Percentiles rank a stretch among this genome's conserved stretches.
Conservation (phyloP, 2,888 invertebrate species). For the Ophioninae sp. region DNA sequence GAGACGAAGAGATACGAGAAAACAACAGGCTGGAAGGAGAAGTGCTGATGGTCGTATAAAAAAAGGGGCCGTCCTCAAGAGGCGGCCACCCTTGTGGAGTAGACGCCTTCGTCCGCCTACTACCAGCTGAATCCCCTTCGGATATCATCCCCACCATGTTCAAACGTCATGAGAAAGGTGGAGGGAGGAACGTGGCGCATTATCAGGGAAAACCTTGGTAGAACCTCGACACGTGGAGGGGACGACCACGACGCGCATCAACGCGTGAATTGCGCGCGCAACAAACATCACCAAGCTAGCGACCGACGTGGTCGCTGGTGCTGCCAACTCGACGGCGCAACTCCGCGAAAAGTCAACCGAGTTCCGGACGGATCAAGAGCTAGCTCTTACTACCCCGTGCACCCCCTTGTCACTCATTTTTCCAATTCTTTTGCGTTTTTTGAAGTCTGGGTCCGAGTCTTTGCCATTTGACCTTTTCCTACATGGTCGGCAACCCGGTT, state of each 20-base stretch:
- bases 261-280: constrained; percentile 77
- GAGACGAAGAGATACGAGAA: constrained; percentile 6
- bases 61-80: constrained; percentile 76
- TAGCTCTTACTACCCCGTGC: constrained; percentile 43
- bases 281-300: constrained; percentile 43
- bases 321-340: constrained; percentile 48
- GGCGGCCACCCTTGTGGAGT: constrained; percentile 72
- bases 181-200: constrained; percentile 31
- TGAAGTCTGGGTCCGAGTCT: constrained; percentile 1
- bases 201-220: constrained; percentile 48
- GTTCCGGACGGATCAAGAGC: constrained; percentile 47
- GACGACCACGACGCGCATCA: constrained; percentile 63
- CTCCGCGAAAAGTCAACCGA: constrained; percentile 49
- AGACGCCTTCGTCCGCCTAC: constrained; percentile 77
- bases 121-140: constrained; percentile 70
- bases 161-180: neutral
- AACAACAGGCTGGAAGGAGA: constrained; percentile 47
- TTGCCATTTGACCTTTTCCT: constrained; percentile 30
- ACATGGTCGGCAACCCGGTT: constrained; percentile 31
- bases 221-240: constrained; percentile 43
- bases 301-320: constrained; percentile 49
- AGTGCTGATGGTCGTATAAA: constrained; percentile 69
- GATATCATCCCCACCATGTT: constrained; percentile 66
- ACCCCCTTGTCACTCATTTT: constrained; percentile 47
- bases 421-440: constrained; percentile 16